Base-by-base conservation (phyloP, 2,888 invertebrate genomes). In the Auanema freiburgensis region DNA sequence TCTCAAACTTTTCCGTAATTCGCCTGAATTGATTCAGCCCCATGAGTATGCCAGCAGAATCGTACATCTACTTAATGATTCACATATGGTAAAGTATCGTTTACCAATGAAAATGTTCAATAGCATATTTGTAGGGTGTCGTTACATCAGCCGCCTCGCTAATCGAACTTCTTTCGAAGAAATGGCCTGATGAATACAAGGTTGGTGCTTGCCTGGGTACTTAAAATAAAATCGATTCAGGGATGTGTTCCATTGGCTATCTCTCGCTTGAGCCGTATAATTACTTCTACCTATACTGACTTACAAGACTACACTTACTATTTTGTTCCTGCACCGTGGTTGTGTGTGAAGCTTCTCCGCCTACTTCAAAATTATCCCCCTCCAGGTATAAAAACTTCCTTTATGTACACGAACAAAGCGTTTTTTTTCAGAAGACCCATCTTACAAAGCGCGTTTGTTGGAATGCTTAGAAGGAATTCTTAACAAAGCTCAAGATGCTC, bases 321-420 rank as follows among this genome's bases (percentile, higher is more conserved):
- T 85, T 99, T 99, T 88, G 97, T 99, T 69, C 97, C 98, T 76
- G 98, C 97, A n/a, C 98, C 98, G 16, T 99, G 98, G 98, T 89
- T 99, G 42, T 97, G 96, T 65, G 96, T 99, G 18, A 99, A 99
- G 86, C 87, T 99, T 63, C 87, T 98, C 70, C 89, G 97, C 79
- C 88, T 99, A 67, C 87, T 98, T 73, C 98, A 99, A 86, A 97
- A 98, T 85, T 99, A 98, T 84, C 95, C 95, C 71, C 96, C 97
- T 21, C 96, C 97, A 79, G 90, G 90, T 90, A 86, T 4, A 23
- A 40, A 5, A n/a, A n/a, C n/a, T n/a, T n/a, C n/a, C n/a, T n/a
- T n/a, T n/a, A n/a, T 33, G 33, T 33, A 3, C 3, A 33, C 3
- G 8, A 3, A 5, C 8, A 16, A 5, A 5, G 46, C 3, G 10